Conservation (phyloP, 2,797 vertebrate genomes). For the Cichlasoma orientale region DNA sequence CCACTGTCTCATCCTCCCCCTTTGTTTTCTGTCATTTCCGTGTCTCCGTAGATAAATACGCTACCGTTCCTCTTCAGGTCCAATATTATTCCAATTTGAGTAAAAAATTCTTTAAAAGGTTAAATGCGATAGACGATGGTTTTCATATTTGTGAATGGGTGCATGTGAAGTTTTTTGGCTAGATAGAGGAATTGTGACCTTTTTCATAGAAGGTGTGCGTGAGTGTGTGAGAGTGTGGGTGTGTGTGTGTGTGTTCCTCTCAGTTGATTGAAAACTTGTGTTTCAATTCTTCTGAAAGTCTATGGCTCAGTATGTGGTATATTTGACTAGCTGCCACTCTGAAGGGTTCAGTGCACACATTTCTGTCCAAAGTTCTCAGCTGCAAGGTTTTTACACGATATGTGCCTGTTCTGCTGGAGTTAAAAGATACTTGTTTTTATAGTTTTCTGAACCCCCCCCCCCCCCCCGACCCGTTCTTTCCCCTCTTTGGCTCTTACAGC, state of each 20-base stretch:
- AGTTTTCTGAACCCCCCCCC: slow-evolving; percentile 13
- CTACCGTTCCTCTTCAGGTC: slow-evolving; percentile 58
- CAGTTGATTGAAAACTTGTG: slow-evolving; percentile 58
- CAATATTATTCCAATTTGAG: slow-evolving; percentile 52
- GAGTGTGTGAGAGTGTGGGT: slow-evolving; percentile 19
- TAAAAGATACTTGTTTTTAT: slow-evolving; percentile 40
- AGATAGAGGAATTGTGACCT: slow-evolving; percentile 53
- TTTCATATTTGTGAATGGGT: slow-evolving; percentile 60
- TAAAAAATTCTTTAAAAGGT: slow-evolving; percentile 49
- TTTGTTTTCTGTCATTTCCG: slow-evolving; percentile 55
- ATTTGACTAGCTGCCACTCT: slow-evolving; percentile 76
- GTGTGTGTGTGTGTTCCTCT: slow-evolving; percentile 45
- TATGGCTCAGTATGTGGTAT: slow-evolving; percentile 65
- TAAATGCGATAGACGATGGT: slow-evolving; percentile 53
- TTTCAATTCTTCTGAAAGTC: slow-evolving; percentile 70
- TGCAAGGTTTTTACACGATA: slow-evolving; percentile 73
- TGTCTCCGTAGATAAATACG: slow-evolving; percentile 50
- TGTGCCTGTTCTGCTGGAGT: slow-evolving; percentile 75
- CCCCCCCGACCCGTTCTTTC: not conserved
- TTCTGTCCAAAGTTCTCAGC: slow-evolving; percentile 80
- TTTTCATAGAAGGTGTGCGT: slow-evolving; percentile 51
- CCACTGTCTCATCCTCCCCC: slow-evolving; percentile 23
- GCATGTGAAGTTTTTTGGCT: slow-evolving; percentile 49
- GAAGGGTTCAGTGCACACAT: slow-evolving; percentile 59
- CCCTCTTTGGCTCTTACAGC: slow-evolving; percentile 22